Evolutionary conservation across 2,113 vertebrate genomes (phyloP).

Genomic region (Odontophorus gujanensis): DNA sequence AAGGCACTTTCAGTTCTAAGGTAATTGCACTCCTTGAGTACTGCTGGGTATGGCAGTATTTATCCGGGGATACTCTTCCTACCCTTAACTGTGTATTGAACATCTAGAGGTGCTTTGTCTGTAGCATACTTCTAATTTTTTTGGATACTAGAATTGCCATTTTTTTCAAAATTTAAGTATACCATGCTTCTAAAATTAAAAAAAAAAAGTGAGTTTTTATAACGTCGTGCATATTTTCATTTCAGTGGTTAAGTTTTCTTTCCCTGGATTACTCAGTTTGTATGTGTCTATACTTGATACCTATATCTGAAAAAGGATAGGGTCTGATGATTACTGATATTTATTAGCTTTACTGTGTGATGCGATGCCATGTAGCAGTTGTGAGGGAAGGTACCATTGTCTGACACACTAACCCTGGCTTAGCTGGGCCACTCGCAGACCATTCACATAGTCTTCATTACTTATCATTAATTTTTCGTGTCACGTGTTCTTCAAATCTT

Average conservation of each 20-base stretch:
- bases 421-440: constrained; percentile 13
- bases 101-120: not conserved
- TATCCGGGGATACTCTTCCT: not conserved
- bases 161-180: not conserved
- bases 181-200: not conserved
- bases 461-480: constrained; percentile 34
- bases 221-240: not conserved
- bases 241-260: not conserved
- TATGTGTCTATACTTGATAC: not conserved
- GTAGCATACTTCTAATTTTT: not conserved
- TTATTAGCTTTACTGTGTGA: constrained; percentile 16
- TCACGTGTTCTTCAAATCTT: not conserved
- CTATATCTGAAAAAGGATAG: constrained; percentile 19
- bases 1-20: not conserved
- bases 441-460: constrained; percentile 26
- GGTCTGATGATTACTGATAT: constrained; percentile 6
- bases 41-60: not conserved
- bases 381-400: constrained; percentile 26
- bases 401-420: constrained; percentile 49
- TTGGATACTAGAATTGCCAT: not conserved
- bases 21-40: not conserved
- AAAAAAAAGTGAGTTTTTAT: not conserved
- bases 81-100: not conserved
- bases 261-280: not conserved
- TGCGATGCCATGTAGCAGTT: constrained; percentile 52